These are phyloP conservation scores for Toxotes lorentzi DNA, from an alignment of 2,797 vertebrate genomes.

Conservation along the genomic window DNA sequence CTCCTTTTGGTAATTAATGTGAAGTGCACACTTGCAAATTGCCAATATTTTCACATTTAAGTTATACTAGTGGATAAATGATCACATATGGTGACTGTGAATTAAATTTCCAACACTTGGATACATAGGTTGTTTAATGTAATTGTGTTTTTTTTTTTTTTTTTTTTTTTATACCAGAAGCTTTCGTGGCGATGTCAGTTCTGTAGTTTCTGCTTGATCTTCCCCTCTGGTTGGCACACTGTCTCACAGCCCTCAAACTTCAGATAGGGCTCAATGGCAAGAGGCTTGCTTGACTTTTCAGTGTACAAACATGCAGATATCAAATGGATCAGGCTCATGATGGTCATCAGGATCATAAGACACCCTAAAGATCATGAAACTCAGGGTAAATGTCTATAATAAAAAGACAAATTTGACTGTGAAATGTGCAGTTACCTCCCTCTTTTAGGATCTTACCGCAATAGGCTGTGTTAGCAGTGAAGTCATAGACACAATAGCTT, in stretches of 20 bases:
- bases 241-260: constrained; percentile 22
- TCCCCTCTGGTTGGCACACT: constrained; percentile 35
- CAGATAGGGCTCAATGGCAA: background rate
- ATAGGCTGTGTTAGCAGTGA: constrained; percentile 63
- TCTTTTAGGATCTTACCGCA: constrained; percentile 63
- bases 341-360: constrained; percentile 69
- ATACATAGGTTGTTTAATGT: background rate
- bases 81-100: background rate
- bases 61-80: background rate
- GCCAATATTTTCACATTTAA: background rate
- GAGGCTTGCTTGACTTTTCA: background rate
- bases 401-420: background rate
- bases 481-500: constrained; percentile 49
- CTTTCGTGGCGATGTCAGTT: background rate
- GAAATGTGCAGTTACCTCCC: background rate
- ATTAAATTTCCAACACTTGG: background rate
- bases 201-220: constrained; percentile 4
- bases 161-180: background rate
- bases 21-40: constrained; percentile 24
- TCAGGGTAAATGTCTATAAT: background rate
- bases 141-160: background rate
- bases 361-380: constrained; percentile 48
- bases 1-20: constrained; percentile 53
- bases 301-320: constrained; percentile 49
- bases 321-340: constrained; percentile 60